Conservation (phyloP, 2,888 invertebrate species). For the Nipponacmea schrenckii region DNA sequence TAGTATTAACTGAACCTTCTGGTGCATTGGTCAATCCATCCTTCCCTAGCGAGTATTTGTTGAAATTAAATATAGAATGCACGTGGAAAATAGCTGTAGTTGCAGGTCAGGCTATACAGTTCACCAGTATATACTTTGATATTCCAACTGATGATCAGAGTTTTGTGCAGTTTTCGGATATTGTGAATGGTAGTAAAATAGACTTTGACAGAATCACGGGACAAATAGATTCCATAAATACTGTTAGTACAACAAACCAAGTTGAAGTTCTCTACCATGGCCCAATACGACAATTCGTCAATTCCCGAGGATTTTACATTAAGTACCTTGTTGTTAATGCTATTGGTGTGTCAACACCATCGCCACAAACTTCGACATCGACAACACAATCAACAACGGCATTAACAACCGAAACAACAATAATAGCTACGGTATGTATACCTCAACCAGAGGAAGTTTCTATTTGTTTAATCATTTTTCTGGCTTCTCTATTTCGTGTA, state of each 20-base stretch:
- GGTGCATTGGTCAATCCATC: constrained; percentile 21
- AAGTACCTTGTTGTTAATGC: constrained; percentile 4
- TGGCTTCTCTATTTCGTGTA: no score
- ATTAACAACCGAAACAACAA: neutral
- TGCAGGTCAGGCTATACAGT: neutral
- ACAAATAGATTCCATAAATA: neutral
- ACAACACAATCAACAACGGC: constrained; percentile 4
- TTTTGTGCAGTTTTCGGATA: neutral
- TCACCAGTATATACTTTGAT: neutral
- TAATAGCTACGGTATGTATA: no score
- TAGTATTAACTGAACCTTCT: neutral
- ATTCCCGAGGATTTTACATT: constrained; percentile 17
- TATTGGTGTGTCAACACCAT: neutral
- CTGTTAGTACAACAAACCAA: constrained; percentile 1
- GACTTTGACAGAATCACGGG: neutral
- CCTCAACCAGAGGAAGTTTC: no score
- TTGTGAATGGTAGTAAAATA: neutral
- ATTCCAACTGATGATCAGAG: neutral
- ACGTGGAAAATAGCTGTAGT: constrained; percentile 16
- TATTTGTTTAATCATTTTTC: no score
- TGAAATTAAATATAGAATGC: constrained; percentile 6
- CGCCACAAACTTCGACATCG: constrained; percentile 1
- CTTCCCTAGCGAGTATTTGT: neutral
- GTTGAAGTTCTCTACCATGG: constrained; percentile 15
- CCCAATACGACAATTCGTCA: neutral